Base-by-base conservation (phyloP, 2,888 invertebrate genomes). In the Phalangium opilio region DNA sequence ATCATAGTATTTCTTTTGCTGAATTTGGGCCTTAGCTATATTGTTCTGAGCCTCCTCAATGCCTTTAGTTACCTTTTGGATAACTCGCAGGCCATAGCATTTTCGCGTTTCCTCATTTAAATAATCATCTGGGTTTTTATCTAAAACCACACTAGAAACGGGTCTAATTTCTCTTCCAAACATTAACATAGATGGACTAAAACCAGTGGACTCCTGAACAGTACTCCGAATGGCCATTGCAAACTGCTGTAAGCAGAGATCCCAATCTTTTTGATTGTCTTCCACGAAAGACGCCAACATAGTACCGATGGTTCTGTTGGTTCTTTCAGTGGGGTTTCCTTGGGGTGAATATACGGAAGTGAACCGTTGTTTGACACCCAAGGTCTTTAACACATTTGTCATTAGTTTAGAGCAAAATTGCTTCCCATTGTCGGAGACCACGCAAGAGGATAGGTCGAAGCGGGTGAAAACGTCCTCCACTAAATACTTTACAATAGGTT, bases 241-340 rank as follows among this genome's bases (percentile, higher is more conserved):
- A 12, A 50, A 42, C 5, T 14, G 34, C 11, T 45, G 33, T 8
- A 48, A 8, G 12, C 41, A n/a, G 20, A 41, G 15, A 17, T 20
- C 14, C 43, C 48, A 52, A 2, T 19, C 19, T 2, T 3, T 10
- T 21, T 50, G 48, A 20, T 44, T 21, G 10, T 42, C 14, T 7
- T 17, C 21, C 1, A 50, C 48, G 4, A 40, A 10, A 1, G 48
- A 45, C n/a, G 46, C 48, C 3, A 52, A 27, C 12, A 14, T 40
- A 15, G 44, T 42, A 15, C 41, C 49, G 4, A 47, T 27, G 14
- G 43, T 44, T 1, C 46, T 21, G 18, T 51, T 45, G 20, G 43
- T 43, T 1, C 43, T 5, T 19, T 51, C 49, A 1, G 48, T 43
- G 5, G 46, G 52, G 12, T 52, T 50, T 12, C 42, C 46, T 17